phyloP scores from a whole-genome alignment of 2,888 invertebrate genomes.

The Octonoba sinensis region DNA sequence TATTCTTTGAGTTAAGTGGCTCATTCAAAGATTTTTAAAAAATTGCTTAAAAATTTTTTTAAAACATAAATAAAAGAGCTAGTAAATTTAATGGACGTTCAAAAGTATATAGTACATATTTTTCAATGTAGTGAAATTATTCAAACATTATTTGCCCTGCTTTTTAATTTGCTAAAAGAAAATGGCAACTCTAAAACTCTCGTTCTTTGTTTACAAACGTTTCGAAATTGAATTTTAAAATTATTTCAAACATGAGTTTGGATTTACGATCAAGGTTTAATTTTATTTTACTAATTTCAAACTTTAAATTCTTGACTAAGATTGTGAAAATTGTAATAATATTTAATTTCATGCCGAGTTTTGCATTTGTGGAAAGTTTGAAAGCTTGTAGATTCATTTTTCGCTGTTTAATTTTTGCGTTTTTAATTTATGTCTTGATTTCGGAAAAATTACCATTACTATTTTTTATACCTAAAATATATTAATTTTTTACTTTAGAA shows the following conservation, averaged over 20 bases:
- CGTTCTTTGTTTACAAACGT: neutral
- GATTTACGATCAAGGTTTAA: constrained; percentile 44
- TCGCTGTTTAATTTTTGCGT: neutral
- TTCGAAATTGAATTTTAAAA: too few relatives aligned
- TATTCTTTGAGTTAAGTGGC: neutral
- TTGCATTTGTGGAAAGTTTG: neutral
- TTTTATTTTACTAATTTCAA: neutral
- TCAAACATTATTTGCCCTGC: too few relatives aligned
- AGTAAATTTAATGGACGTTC: too few relatives aligned
- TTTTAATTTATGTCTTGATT: too few relatives aligned
- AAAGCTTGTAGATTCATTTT: neutral
- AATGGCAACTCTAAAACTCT: neutral
- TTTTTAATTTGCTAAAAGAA: too few relatives aligned
- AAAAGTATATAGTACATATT: too few relatives aligned
- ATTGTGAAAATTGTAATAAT: neutral
- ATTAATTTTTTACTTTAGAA: too few relatives aligned
- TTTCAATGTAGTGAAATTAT: too few relatives aligned
- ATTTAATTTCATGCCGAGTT: neutral
- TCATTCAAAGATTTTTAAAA: neutral
- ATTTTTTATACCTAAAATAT: too few relatives aligned
- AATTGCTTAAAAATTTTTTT: too few relatives aligned
- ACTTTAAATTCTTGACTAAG: neutral
- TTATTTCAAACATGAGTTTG: constrained; percentile 27
- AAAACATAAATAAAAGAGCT: too few relatives aligned
- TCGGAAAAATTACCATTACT: too few relatives aligned